A percentile compares a stretch with the other conserved stretches of the same genome.
phyloP scores from a whole-genome alignment of 53 echinoderm and acorn worm genomes.

The Patiria pectinifera region DNA sequence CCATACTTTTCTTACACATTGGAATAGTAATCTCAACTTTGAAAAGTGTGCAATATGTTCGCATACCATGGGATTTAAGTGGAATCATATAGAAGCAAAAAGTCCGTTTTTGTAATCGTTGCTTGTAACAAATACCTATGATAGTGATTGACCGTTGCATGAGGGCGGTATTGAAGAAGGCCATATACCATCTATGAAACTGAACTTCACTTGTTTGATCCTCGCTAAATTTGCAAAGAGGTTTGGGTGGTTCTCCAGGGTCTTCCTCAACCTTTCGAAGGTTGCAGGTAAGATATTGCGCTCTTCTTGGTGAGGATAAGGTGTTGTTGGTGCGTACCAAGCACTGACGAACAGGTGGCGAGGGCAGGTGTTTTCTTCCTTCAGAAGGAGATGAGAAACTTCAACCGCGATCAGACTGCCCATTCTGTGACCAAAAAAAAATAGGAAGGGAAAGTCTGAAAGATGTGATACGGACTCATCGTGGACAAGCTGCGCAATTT shows the following conservation, averaged over 20 bases:
- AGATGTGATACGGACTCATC: slow-evolving; percentile 20
- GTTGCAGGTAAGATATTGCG: background rate
- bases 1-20: no score
- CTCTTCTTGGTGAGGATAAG: background rate
- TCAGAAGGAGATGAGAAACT: no score
- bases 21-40: no score
- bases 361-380: no score
- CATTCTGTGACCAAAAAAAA: slow-evolving; percentile 1
- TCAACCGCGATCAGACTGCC: background rate
- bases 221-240: slow-evolving; percentile 1
- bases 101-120: background rate
- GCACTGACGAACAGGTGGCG: slow-evolving; percentile 24
- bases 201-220: slow-evolving; percentile 22
- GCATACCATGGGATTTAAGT: no score
- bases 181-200: slow-evolving; percentile 61
- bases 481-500: background rate
- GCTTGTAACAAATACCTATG: slow-evolving; percentile 33
- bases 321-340: slow-evolving; percentile 71
- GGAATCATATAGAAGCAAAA: no score
- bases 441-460: background rate
- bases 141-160: slow-evolving; percentile 54
- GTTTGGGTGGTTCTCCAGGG: background rate
- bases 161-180: slow-evolving; percentile 40
- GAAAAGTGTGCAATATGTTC: no score
- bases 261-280: slow-evolving; percentile 47